Evolutionary conservation across 2,797 vertebrate genomes (phyloP), one percentile per base, ranked within the genome.

Genomic region (Nothura maculosa): DNA sequence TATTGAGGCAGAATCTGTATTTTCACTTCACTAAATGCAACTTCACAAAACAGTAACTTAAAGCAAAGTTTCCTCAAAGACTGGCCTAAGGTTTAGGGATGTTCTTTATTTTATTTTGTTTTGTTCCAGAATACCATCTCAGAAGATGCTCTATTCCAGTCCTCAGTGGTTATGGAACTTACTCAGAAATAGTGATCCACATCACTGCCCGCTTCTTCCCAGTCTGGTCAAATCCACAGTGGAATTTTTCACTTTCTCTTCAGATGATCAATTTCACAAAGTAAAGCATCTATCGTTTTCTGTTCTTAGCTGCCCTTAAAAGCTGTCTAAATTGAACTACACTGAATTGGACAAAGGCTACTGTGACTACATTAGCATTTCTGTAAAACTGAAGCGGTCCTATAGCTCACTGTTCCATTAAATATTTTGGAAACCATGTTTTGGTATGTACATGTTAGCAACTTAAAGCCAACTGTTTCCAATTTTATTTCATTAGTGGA

Each of bases 161-260:
- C 8, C 64, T 12, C 17, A 58, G n/a, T 0, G 0, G 12, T 16
- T 55, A 27, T 0, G 2, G 18, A 24, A 42, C 0, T 0, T 45
- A 28, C 10, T 52, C 40, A 55, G 45, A 22, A 55, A 18, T 16
- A 60, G 15, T 6, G 16, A 52, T 50, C 63, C 16, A 21, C 15
- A 67, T 47, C 12, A 18, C 16, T 48, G 63, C 5, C 40, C 5
- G 4, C 34, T 66, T 47, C 18, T 61, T 21, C 14, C 14, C 22
- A 12, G 20, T 48, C 7, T 55, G 30, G 28, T 54, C 52, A 30
- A 18, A 54, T 54, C 52, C 52, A 54, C 27, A 54, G 18, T 55
- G 52, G 52, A 30, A 55, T 19, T 55, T 55, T 17, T 55, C 52
- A 30, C 52, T 55, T 55, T n/a, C 16, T 55, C 28, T 14, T 55